phyloP scores from a whole-genome alignment of 2,888 invertebrate genomes.

The Rotaria magnacalcarata region DNA sequence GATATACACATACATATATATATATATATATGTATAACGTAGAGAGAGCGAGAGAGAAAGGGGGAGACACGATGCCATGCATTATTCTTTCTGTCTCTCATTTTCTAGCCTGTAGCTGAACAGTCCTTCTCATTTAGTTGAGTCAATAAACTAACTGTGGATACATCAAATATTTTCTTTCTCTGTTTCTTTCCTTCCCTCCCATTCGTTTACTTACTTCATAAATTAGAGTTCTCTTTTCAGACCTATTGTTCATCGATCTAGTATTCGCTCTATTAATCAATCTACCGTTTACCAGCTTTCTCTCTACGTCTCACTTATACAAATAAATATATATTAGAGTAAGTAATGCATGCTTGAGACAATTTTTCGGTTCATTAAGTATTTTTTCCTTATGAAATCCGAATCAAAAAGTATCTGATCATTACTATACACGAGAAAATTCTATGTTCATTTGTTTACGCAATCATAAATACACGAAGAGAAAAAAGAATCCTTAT shows the following conservation, averaged over 20 bases:
- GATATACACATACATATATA: not conserved
- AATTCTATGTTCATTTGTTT: not conserved
- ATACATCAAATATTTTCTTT: not conserved
- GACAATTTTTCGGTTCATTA: not conserved
- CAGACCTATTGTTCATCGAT: not conserved
- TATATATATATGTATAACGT: no score
- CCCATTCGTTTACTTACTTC: not conserved
- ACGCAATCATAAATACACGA: not conserved
- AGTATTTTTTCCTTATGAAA: not conserved
- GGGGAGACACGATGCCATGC: not conserved
- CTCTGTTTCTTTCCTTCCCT: not conserved
- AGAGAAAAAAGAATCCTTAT: not conserved
- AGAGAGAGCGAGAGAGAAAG: not conserved
- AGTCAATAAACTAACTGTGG: not conserved
- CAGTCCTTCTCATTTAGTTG: not conserved
- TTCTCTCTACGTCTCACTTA: not conserved
- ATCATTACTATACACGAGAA: not conserved
- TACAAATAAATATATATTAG: not conserved
- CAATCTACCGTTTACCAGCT: not conserved
- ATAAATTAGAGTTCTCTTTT: not conserved
- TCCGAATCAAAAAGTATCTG: not conserved
- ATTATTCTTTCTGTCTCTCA: not conserved
- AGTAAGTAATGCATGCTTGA: not conserved
- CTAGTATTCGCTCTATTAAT: not conserved
- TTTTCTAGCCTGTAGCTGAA: not conserved